phyloP scores from a whole-genome alignment of 1,140 invertebrate species.

The Heliconius congener region DNA sequence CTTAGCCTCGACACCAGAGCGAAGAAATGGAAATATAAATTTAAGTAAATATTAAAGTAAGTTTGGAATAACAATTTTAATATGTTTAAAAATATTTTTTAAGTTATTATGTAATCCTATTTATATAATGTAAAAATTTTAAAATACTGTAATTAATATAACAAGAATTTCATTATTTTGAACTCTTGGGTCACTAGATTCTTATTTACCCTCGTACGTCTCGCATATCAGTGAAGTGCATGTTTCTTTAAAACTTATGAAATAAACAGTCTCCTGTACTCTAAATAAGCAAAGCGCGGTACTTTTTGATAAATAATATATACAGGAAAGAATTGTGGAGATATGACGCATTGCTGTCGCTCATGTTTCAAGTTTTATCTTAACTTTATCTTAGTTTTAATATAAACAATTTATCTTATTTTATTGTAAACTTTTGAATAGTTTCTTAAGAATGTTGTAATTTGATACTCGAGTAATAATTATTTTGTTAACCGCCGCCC shows the following conservation, averaged over 20 bases:
- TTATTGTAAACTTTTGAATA: neutral
- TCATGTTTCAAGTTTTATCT: neutral
- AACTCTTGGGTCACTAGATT: neutral
- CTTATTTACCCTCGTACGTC: neutral
- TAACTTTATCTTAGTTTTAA: neutral
- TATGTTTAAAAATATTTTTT: too few relatives aligned
- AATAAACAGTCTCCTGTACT: neutral
- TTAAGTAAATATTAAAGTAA: too few relatives aligned
- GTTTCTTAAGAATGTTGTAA: neutral
- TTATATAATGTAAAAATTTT: too few relatives aligned
- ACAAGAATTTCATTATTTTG: neutral
- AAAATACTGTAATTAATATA: neutral
- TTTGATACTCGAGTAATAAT: neutral
- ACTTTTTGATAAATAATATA: neutral
- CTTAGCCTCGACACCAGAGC: too few relatives aligned
- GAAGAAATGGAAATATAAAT: too few relatives aligned
- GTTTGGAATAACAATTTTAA: too few relatives aligned
- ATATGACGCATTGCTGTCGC: neutral
- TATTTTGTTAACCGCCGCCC: neutral
- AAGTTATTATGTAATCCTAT: too few relatives aligned
- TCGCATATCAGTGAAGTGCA: conserved; percentile 4
- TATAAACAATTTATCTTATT: conserved; percentile 6
- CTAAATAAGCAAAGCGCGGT: neutral
- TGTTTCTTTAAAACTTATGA: conserved; percentile 1
- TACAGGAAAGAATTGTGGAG: neutral